Base-by-base conservation (phyloP, 2,113 vertebrate genomes). In the Nettapus auritus region DNA sequence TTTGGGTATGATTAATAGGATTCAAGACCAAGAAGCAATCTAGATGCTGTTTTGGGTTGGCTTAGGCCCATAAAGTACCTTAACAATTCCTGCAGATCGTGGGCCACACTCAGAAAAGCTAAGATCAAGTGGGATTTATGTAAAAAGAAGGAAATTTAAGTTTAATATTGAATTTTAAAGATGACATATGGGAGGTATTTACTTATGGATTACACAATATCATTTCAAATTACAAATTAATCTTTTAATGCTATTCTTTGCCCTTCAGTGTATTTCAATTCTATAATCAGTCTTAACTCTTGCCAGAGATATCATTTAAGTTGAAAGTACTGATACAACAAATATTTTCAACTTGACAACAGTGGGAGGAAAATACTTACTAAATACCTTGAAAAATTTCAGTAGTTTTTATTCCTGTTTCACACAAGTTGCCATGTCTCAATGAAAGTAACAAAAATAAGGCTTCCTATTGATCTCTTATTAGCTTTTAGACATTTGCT, bases 371-470 rank as follows among this genome's bases (percentile, higher is more conserved):
- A 81, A 81, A 20, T 62, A 31, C 2, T 36, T 69, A 9, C 62
- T 70, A 40, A 78, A 15, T 31, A 10, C 20, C 29, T 44, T 62
- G 44, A 26, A 74, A 67, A 6, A 7, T 0, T 0, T 23, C 33
- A 48, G 22, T 31, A 16, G 19, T 64, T 85, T 88, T 90, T 5
- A 48, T 63, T 60, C 4, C 15, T 66, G 2, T 76, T 62, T 90
- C 44, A 57, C 18, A 60, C 0, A 20, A 46, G 2, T 77, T 73
- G 6, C 20, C 9, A 26, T 8, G 44, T 69, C 38, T 77, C 42
- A 81, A 34, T 40, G 15, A 56, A 86, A 93, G 26, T 33, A 44
- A 13, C 8, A 74, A 59, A 71, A 84, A 50, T 36, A 80, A 4
- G 38, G 38, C 9, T 67, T 62, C 18, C 34, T 82, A 18, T 22